These are phyloP conservation scores for Metalampra italica DNA, from an alignment of 2,888 invertebrate species.

Conservation along the genomic window DNA sequence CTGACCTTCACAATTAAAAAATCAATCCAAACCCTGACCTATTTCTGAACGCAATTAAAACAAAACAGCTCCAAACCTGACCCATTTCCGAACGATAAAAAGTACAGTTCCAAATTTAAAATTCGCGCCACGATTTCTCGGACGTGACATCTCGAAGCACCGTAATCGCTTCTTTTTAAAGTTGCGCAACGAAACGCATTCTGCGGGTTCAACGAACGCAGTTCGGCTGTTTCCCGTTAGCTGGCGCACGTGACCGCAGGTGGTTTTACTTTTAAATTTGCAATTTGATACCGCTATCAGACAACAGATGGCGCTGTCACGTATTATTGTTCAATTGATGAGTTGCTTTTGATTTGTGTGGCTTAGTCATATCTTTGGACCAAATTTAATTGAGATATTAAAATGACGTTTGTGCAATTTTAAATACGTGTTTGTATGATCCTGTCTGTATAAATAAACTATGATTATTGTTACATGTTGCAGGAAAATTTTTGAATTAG, in stretches of 20 bases:
- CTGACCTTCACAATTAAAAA: no score
- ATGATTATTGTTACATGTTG: no score
- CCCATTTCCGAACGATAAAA: conserved; percentile 13
- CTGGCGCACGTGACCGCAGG: conserved; percentile 53
- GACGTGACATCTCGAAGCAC: conserved; percentile 26
- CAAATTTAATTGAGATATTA: not conserved
- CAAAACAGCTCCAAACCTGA: not conserved
- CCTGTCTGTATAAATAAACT: no score
- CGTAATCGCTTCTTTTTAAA: conserved; percentile 21
- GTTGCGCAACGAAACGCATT: conserved; percentile 42
- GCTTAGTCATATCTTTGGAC: no score
- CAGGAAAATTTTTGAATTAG: no score
- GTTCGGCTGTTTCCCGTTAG: conserved; percentile 71
- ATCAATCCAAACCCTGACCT: not conserved
- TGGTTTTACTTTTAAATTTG: conserved; percentile 72
- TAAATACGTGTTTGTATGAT: not conserved
- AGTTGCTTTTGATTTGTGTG: not conserved
- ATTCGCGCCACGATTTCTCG: conserved; percentile 53
- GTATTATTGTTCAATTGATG: conserved; percentile 12
- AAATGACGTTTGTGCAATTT: not conserved
- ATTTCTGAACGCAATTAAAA: not conserved
- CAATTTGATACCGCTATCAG: conserved; percentile 64
- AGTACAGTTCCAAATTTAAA: conserved; percentile 55
- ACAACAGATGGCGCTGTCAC: conserved; percentile 53
- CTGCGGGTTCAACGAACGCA: conserved; percentile 58